Base-by-base conservation (phyloP, 2,113 vertebrate species). In the Monarcha castaneiventris region DNA sequence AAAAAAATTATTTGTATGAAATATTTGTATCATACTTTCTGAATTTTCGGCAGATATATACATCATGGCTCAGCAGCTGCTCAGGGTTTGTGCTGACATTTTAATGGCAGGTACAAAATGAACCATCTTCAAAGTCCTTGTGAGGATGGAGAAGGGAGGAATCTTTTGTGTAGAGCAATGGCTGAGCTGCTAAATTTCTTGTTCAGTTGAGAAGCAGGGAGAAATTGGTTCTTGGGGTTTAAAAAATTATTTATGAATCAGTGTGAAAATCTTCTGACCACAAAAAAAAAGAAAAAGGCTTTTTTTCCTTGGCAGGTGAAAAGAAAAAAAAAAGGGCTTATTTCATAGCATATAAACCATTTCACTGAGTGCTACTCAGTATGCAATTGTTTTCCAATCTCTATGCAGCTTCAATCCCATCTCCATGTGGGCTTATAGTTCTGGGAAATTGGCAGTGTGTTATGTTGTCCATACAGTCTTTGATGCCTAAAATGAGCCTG, bases 271-370 rank as follows among this genome's bases (percentile, higher is more conserved):
- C 1, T 75, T 71, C 48, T 71, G 5, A 9, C 8, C 19, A 23
- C 11, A 59, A 66, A 21, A 21, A n/a, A 16, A 55, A n/a, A 44
- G 39, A 3, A 25, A 7, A 39, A 25, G 8, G 1, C 0, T 29
- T 43, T 26, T 58, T 61, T 3, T 3, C 13, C 4, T 63, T 63
- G 19, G 11, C 17, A 66, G 16, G 4, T 79, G 6, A 56, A 89
- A 89, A 76, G 0, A 54, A 58, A 46, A 18, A 43, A 44, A 20
- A 37, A 52, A 7, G 0, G 2, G 1, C 5, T 51, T 81, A n/a
- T 68, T 88, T 92, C 49, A 56, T 33, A 66, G n/a, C 12, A 8
- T 78, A 69, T 20, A 55, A 86, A 35, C 23, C 10, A 48, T 79
- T 89, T 90, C 49, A 86, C 33, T 64, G 43, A 67, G 39, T 55